Evolutionary conservation across 2,113 vertebrate genomes (phyloP), one percentile per base, ranked within the genome.

Genomic region (Alligator mississippiensis): DNA sequence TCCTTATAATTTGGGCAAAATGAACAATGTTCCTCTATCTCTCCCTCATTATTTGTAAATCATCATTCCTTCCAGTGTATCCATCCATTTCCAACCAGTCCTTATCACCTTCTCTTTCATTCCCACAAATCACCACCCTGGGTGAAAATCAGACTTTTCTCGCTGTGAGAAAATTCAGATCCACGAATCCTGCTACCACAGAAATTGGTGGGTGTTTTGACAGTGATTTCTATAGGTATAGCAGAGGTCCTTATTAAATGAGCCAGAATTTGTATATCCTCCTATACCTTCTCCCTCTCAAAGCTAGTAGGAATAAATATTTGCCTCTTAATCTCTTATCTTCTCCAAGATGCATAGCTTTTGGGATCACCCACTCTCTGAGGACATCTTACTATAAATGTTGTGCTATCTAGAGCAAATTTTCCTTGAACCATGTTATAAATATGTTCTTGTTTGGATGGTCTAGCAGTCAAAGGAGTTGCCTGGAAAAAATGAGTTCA

Each of bases 11-110:
- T 63, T 30, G 77, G 80, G 64, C 63, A 34, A 74, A 0, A 6
- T 30, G 87, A 93, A 92, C 82, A 96, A 80, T 82, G 90, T 64
- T 76, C 54, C 77, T 92, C 64, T 89, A 5, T 61, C 4, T 5
- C 82, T 54, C 60, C 60, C 86, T 63, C 21, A 63, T 84, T 14
- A 1, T 2, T 25, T 28, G 27, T 60, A 82, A 92, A 34, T n/a
- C 81, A 59, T 24, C 58, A 24, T 3, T n/a, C 3, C 0, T 64
- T 80, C 72, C 15, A 64, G 74, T 30, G 38, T 3, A 30, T 2
- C 68, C 57, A 8, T 62, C n/a, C n/a, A 58, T 25, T 68, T 92
- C 61, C 86, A 85, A 55, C 25, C 8, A 63, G 77, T 88, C 58
- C 25, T 58, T 84, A 81, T 84, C 81, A 63, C 34, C 55, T 91